These are phyloP conservation scores for Pristionchus mayeri DNA, from an alignment of 2,888 invertebrate species.

Conservation along the genomic window DNA sequence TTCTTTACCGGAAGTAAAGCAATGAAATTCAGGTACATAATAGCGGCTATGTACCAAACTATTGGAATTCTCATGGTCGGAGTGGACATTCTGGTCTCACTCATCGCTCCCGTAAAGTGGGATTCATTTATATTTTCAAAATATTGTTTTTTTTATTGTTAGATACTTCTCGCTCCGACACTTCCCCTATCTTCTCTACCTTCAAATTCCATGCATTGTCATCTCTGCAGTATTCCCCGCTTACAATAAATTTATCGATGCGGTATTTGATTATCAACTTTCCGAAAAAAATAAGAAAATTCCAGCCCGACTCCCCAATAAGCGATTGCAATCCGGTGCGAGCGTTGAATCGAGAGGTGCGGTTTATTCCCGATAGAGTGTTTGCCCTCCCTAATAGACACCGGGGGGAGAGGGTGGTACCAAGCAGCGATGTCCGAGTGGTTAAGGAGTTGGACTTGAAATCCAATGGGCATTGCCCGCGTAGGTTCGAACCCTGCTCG, in stretches of 20 bases:
- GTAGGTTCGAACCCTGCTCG: constrained; percentile 83
- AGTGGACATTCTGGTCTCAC: neutral
- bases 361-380: neutral
- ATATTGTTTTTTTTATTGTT: too few relatives aligned
- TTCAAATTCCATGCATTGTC: neutral
- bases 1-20: too few relatives aligned
- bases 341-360: neutral
- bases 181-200: constrained; percentile 7
- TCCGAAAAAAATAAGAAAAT: neutral
- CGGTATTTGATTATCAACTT: neutral
- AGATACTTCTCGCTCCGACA: neutral
- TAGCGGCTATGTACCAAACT: neutral
- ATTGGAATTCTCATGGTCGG: constrained; percentile 24
- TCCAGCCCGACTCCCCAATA: neutral
- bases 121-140: neutral
- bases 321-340: constrained; percentile 17
- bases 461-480: constrained; percentile 83
- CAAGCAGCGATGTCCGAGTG: constrained; percentile 77
- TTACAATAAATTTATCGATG: neutral
- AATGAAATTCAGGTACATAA: neutral
- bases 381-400: neutral
- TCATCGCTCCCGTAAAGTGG: neutral
- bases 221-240: neutral
- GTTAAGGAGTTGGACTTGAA: constrained; percentile 83
- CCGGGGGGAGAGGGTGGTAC: too few relatives aligned